Evolutionary conservation across 2,888 invertebrate species (phyloP), one percentile per base, ranked within the genome.

Genomic region (Philereme transversata): DNA sequence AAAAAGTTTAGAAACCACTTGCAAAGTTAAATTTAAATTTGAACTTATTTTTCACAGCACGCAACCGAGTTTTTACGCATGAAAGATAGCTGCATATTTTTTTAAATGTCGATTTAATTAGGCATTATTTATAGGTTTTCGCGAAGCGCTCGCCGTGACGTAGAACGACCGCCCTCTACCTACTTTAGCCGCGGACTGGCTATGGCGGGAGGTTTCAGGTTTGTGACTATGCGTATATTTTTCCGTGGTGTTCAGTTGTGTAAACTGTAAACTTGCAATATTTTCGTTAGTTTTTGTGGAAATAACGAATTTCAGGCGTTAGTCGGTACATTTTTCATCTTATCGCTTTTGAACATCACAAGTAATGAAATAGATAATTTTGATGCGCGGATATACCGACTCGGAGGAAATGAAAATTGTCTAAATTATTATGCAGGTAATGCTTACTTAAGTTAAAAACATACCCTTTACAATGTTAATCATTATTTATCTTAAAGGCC

Each of bases 91-190:
- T 53, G 49, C 35, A 53, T 62, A 58, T 63, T 46, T 62, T 68
- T 62, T 59, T 36, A 51, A 61, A 67, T 52, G 61, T 57, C 61
- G 62, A 58, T 63, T 60, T 57, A 53, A 60, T 63, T 57, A 54
- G 6, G 22, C 3, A 46, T 64, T 62, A 66, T 66, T 61, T 62
- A 64, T 60, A 49, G 40, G 45, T 10, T 44, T 38, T 57, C 61
- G 55, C 45, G 51, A 36, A 5, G 36, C 7, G 38, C 10, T 49
- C 7, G 38, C 10, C 52, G 41, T 6, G 44, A 10, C 50, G 62
- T 54, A 50, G 53, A 48, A 53, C 69, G 62, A 51, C 62, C 61
- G 46, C 57, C 55, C 67, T 57, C 62, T 38, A 40, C 49, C 49
- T 9, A 34, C 41, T 56, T 54, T 51, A 47, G 65, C 49, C 41